Conservation (phyloP, 2,797 vertebrate genomes). For the Cossypha heuglini region DNA sequence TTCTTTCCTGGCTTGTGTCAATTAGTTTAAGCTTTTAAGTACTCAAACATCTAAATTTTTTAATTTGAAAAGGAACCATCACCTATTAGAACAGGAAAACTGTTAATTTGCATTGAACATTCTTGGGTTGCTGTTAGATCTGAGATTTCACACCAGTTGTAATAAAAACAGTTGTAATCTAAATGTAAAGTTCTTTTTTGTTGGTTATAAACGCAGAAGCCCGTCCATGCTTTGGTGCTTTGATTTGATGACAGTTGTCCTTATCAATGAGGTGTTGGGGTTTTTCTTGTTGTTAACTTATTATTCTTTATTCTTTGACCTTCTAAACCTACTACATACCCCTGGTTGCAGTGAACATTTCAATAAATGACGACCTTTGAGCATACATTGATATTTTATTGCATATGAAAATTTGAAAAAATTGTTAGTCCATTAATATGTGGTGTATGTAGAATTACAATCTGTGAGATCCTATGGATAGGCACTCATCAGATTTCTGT, state of each 20-base stretch:
- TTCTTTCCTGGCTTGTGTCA: not conserved
- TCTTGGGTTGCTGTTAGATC: not conserved
- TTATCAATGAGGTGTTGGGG: not conserved
- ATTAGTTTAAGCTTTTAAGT: not conserved
- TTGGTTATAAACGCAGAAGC: not conserved
- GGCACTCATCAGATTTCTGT: not conserved
- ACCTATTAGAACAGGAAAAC: not conserved
- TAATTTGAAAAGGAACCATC: not conserved
- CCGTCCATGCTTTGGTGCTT: not conserved
- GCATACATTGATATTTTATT: not conserved
- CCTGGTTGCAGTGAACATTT: not conserved
- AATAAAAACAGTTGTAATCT: not conserved
- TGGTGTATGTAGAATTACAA: not conserved
- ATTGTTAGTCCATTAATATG: not conserved
- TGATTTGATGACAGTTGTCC: not conserved
- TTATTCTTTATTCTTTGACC: not conserved
- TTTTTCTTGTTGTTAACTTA: not conserved
- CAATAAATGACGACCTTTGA: not conserved
- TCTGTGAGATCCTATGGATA: not conserved
- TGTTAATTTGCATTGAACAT: not conserved
- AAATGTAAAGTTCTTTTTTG: not conserved
- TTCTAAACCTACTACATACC: not conserved
- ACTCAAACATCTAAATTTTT: not conserved
- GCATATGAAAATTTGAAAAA: not conserved
- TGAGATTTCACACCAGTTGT: not conserved